Evolutionary conservation across 1,140 invertebrate species (phyloP), one percentile per base, ranked within the genome.

Genomic region (Cotesia typhae): DNA sequence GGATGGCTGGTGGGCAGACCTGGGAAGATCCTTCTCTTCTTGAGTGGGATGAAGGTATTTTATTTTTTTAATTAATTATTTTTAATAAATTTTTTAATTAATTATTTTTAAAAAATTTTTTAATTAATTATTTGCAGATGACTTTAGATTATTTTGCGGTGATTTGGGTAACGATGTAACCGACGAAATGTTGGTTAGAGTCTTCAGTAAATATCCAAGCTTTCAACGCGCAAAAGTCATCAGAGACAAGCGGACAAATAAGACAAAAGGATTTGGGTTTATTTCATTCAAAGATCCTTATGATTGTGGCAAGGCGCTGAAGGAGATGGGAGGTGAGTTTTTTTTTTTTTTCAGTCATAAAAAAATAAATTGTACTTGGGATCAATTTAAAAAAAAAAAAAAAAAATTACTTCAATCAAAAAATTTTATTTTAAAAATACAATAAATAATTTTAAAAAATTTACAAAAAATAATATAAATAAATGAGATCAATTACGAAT

Each of bases 81-180:
- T 3, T 59, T 0, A 60, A 37, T 7, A 61, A 59, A 17, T 63
- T 57, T 20, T 70, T 6, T 64, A 70, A 47, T 59, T 59, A 52
- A 60, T 28, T 10, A 17, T 57, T 38, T 28, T 17, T 17, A n/a
- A 52, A 28, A 53, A 72, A 73, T 76, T 57, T 74, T 72, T 57
- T 37, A 70, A 74, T 73, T 81, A 17, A 17, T 71, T 77, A 14
- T 76, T 81, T 82, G 4, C 70, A 93, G 96, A 98, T 90, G 98
- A 99, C 88, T 99, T 98, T 85, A 89, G 98, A 75, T 94, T 99
- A 84, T 99, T 99, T 86, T 99, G 97, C 85, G 98, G 98, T 47
- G 98, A 99, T 90, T 88, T 99, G 4, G 98, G 98, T 3, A 99
- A 99, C 85, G 98, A 99, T 87, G 98, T 99, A 1, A 99, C 97